Base-by-base conservation (phyloP, 2,113 vertebrate species). In the Crotalus tigris region DNA sequence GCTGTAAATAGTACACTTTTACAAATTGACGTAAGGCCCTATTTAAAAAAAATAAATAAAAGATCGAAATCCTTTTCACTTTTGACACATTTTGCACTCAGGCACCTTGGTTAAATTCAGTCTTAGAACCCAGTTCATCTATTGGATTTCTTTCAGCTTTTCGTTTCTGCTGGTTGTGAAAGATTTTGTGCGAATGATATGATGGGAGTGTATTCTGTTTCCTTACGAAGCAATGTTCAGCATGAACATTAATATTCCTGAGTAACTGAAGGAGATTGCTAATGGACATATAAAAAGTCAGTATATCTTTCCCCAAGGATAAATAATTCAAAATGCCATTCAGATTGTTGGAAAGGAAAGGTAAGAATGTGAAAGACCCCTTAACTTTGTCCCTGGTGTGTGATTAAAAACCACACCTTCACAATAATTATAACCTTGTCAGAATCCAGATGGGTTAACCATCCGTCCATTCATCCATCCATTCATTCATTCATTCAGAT, bases 231-330 rank as follows among this genome's bases (percentile, higher is more conserved):
- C 46, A 90, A 54, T 19, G 1, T 8, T 90, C 55, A 39, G 26
- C 29, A 3, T 90, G 33, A 11, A 44, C 59, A 33, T 19, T 53
- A 55, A 9, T 0, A 0, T 93, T 91, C 7, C 7, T 69, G 61
- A 94, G 88, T 75, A 58, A 92, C 92, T 92, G 87, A 93, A n/a
- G 26, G 57, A 55, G 4, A 46, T 88, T 55, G 23, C 7, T 26
- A 75, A 87, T 26, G 53, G 86, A 53, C 2, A 17, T 29, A 53
- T 54, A n/a, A 87, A 87, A 87, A 87, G 49, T 53, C 49, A 53
- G 26, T 6, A 87, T 29, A 87, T 51, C 26, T 87, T 87, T 87
- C 86, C 13, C 51, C 15, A n/a, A 87, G 51, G 49, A 53, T 53
- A 13, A n/a, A 26, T 87, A 15, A 87, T n/a, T 53, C 21, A 87